Percentiles rank a stretch among this genome's conserved stretches.
These are phyloP conservation scores for Hipposideros armiger DNA, from an alignment of 2,113 vertebrate genomes.

Conservation along the genomic window DNA sequence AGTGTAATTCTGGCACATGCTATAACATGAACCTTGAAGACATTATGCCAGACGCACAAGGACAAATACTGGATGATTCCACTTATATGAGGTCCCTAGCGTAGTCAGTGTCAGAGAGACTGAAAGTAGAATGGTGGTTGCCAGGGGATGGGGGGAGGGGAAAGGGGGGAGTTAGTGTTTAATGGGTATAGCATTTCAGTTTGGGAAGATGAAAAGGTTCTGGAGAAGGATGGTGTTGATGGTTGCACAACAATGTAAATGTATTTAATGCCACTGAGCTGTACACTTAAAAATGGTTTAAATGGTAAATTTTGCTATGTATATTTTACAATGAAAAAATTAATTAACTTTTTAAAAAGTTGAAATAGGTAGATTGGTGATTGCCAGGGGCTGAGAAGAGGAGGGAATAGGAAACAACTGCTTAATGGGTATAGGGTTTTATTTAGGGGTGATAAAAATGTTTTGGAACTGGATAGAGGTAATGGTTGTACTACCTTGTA, in stretches of 20 bases:
- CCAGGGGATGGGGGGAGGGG: not conserved
- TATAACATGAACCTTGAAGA: not conserved
- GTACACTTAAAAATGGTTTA: not conserved
- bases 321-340: slow-evolving; percentile 17
- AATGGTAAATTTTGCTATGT: not conserved
- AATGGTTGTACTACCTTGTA: not conserved
- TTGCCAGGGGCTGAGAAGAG: not conserved
- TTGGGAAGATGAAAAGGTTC: not conserved
- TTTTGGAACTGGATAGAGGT: not conserved
- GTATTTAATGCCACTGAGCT: not conserved
- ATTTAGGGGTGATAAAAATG: not conserved
- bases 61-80: not conserved
- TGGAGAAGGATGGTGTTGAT: not conserved
- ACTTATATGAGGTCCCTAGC: not conserved
- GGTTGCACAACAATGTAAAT: not conserved
- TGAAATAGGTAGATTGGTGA: not conserved
- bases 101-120: not conserved
- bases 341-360: not conserved
- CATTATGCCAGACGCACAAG: not conserved
- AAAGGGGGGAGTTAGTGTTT: not conserved
- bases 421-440: not conserved
- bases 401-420: not conserved
- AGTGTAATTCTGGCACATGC: not conserved
- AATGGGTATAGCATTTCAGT: not conserved
- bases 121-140: not conserved